These are phyloP conservation scores for Germaria angustata DNA, from an alignment of 2,888 invertebrate genomes.

Conservation along the genomic window DNA sequence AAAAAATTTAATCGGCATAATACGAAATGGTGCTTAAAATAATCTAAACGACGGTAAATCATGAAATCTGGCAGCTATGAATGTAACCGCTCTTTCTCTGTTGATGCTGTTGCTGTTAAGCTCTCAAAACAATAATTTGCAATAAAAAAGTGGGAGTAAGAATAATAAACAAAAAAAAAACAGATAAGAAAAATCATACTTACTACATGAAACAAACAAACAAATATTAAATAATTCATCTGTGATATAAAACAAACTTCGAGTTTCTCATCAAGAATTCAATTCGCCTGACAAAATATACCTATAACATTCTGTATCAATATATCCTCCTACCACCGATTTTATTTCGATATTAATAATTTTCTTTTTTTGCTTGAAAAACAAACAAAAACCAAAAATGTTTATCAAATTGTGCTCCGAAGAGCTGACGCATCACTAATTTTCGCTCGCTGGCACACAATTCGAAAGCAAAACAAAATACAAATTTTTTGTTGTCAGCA, in stretches of 20 bases:
- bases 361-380: neutral
- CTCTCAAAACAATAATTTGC: slow-evolving; percentile 29
- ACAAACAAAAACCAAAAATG: neutral
- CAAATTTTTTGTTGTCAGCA: neutral
- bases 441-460: neutral
- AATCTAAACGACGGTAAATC: too few species aligned
- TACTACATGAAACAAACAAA: slow-evolving; percentile 2
- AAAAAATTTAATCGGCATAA: too few species aligned
- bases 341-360: slow-evolving; percentile 1
- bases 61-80: too few species aligned
- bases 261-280: slow-evolving; percentile 1
- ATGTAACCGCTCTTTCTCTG: neutral
- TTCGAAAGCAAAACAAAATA: neutral
- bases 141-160: neutral
- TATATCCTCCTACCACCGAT: slow-evolving; percentile 36
- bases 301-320: neutral
- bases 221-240: slow-evolving; percentile 49
- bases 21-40: too few species aligned
- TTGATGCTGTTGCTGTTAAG: slow-evolving; percentile 14
- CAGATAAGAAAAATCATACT: slow-evolving; percentile 10
- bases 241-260: slow-evolving; percentile 51
- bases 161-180: neutral
- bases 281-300: neutral
- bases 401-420: neutral
- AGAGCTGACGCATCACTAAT: slow-evolving; percentile 28